These are phyloP conservation scores for Lysandra coridon DNA, from an alignment of 2,888 invertebrate genomes.

Conservation along the genomic window DNA sequence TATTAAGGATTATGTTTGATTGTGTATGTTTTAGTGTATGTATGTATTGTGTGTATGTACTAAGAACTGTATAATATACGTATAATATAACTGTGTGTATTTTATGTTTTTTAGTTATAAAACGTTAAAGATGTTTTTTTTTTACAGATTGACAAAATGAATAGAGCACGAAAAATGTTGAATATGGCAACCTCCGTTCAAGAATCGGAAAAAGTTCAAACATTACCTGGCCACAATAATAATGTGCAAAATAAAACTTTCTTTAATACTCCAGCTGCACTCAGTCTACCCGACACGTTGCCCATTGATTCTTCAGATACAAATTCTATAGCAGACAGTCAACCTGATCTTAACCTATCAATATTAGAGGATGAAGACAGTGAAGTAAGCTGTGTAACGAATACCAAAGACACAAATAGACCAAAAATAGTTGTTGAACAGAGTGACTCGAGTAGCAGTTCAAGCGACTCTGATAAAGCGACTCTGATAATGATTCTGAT, in stretches of 20 bases:
- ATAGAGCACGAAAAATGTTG: no score
- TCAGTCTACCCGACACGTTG: no score
- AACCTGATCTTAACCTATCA: constrained; percentile 35
- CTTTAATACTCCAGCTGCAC: no score
- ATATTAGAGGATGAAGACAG: constrained; percentile 36
- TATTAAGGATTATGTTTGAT: constrained; percentile 15
- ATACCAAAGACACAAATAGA: constrained; percentile 35
- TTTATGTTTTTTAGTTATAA: constrained; percentile 32
- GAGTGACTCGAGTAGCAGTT: no score
- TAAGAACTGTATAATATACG: constrained; percentile 27
- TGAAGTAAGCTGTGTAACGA: constrained; percentile 37
- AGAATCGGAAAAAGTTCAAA: no score
- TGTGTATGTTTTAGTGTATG: constrained; percentile 32
- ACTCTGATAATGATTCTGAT: no score
- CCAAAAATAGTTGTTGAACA: constrained; percentile 32
- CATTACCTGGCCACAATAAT: no score
- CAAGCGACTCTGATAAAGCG: no score
- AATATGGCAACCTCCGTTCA: no score
- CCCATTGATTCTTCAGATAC: constrained; percentile 18
- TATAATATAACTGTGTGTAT: constrained; percentile 10
- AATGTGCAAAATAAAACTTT: no score
- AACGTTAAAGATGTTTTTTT: constrained; percentile 23
- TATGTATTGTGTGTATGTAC: constrained; percentile 7
- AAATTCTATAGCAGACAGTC: constrained; percentile 36
- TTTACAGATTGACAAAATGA: no score